A percentile compares a stretch with the other conserved stretches of the same genome.
These are phyloP conservation scores for Drosophila pullipes DNA, from an alignment of 2,888 invertebrate genomes.

Conservation along the genomic window DNA sequence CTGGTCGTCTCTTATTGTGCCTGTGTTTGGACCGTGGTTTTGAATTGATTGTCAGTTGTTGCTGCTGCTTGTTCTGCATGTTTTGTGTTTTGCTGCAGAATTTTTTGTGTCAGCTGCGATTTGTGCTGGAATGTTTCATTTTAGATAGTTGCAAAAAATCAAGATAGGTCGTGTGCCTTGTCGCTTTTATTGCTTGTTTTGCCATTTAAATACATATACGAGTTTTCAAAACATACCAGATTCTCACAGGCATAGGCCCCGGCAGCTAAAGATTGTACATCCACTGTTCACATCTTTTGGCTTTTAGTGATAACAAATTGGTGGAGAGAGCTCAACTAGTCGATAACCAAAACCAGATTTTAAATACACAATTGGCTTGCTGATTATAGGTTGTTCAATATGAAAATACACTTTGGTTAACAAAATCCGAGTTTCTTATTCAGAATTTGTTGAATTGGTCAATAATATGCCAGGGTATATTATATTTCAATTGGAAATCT, in stretches of 20 bases:
- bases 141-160: background rate
- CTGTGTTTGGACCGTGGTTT: conserved; percentile 43
- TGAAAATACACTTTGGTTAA: background rate
- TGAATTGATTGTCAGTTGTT: conserved; percentile 48
- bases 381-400: background rate
- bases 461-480: background rate
- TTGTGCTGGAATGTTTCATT: conserved; percentile 8
- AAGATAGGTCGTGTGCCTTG: background rate
- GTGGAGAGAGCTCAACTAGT: background rate
- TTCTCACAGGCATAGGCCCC: background rate
- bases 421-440: background rate
- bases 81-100: background rate
- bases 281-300: background rate
- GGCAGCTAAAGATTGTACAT: too few species aligned
- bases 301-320: background rate
- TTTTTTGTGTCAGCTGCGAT: conserved; percentile 17
- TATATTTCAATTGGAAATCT: background rate
- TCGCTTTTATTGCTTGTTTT: background rate
- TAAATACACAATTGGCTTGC: background rate
- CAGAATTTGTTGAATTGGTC: background rate
- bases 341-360: background rate
- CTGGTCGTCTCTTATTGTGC: conserved; percentile 44
- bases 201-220: background rate
- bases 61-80: conserved; percentile 2
- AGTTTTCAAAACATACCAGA: background rate